Evolutionary conservation across 2,113 vertebrate species (phyloP), one percentile per base, ranked within the genome.

Genomic region (Phainopepla nitens): DNA sequence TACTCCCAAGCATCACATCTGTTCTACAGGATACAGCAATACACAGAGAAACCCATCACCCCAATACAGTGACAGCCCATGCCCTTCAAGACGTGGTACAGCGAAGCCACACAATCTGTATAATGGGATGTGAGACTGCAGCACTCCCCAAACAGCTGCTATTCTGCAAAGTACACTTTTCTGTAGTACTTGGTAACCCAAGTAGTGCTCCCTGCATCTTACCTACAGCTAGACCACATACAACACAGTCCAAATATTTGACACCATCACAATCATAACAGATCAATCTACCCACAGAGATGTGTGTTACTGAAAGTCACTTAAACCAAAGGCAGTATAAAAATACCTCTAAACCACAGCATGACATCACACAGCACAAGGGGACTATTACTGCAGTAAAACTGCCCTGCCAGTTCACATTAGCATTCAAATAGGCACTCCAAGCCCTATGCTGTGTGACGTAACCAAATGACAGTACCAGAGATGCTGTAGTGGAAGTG

Each of bases 11-110:
- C 13, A 5, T 21, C 15, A 0, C 7, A 8, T 17, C 20, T 44
- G 1, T 15, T 12, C 29, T 10, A 10, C 28, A 5, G 15, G 10
- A 1, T 9, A 11, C 13, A 33, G 69, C n/a, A 49, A 15, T 15
- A 0, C 6, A 0, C 4, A 4, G 7, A 47, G 68, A 47, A 69
- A 17, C 21, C 0, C 15, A 0, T 8, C 17, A 27, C 11, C 39
- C 44, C 28, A 0, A 2, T 1, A 23, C 8, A 7, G 23, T 29
- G 13, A 21, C 44, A 27, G 49, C 19, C 16, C 9, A 1, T 24
- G 6, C n/a, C 21, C 25, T 70, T 53, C 35, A 33, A 35, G 13
- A 6, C 0, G 0, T 3, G 35, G 17, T 39, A 19, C 5, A 29
- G 33, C 3, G 1, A 75, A 58, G 60, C 20, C 33, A 11, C 11